A percentile compares a stretch with the other conserved stretches of the same genome.
phyloP scores from a whole-genome alignment of 2,888 invertebrate genomes.

The Epinotia brunnichana region DNA sequence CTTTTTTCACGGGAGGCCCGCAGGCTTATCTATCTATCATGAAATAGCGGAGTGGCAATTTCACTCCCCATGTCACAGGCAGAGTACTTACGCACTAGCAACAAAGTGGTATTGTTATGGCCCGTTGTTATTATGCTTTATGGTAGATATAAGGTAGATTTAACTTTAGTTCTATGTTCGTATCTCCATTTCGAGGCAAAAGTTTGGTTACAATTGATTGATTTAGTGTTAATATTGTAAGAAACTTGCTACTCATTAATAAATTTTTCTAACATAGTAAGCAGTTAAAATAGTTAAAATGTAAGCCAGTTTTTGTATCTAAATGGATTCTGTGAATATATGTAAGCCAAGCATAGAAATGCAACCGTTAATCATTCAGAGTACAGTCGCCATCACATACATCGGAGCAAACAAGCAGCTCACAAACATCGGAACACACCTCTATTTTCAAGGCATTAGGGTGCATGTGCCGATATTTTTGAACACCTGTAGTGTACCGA shows the following conservation, averaged over 20 bases:
- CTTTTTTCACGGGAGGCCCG: conserved; percentile 28
- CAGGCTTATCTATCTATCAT: conserved; percentile 33
- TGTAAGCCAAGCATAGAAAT: background rate
- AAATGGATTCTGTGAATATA: too few species aligned
- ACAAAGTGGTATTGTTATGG: conserved; percentile 15
- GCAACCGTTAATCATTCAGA: background rate
- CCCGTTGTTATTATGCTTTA: background rate
- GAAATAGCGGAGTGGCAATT: conserved; percentile 37
- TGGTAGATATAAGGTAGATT: background rate
- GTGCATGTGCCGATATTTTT: too few species aligned
- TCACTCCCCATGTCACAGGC: conserved; percentile 30
- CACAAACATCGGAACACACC: too few species aligned
- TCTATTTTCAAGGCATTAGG: too few species aligned
- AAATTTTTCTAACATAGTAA: too few species aligned
- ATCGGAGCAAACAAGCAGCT: too few species aligned
- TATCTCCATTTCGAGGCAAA: background rate
- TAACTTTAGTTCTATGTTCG: background rate
- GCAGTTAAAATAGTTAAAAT: too few species aligned
- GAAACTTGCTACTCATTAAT: too few species aligned
- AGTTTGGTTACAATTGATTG: background rate
- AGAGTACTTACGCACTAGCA: conserved; percentile 14
- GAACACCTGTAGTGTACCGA: too few species aligned
- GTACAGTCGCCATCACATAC: too few species aligned
- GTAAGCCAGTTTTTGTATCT: too few species aligned
- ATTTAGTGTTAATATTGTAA: too few species aligned